Base-by-base conservation (phyloP, 2,113 vertebrate genomes). In the Brachyhypopomus gauderio region DNA sequence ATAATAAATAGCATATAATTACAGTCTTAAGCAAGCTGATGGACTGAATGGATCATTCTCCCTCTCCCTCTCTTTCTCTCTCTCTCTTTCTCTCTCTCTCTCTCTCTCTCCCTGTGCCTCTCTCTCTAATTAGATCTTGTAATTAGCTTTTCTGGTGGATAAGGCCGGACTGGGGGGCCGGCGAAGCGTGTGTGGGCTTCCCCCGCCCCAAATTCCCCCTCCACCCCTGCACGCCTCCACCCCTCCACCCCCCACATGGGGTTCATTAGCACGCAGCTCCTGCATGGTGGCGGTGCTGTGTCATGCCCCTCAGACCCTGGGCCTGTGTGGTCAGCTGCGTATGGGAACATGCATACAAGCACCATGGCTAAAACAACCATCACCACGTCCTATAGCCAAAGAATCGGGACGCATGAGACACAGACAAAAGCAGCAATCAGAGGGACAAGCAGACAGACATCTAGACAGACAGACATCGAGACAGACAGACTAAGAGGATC, bases 1-100 rank as follows among this genome's bases (percentile, higher is more conserved):
- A 98, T 97, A 98, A 98, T 98, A 96, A 97, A 98, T 98, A 96
- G 96, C 94, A 91, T 93, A 90, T 97, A 98, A 98, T 98, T 96
- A 97, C 94, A 94, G 95, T 95, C 96, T 95, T 96, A 94, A 91
- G 95, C 93, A 94, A 95, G 95, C 93, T 93, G 92, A 94, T 90
- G 92, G 93, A 94, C 94, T 93, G 95, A 90, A 93, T 88, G 92
- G 94, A 95, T 97, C 62, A 45, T 67, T 58, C 81, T 70, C 11
- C 77, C 77, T 64, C 64, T 58, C 82, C 70, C 72, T 66, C 27
- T 58, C 63, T 67, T 30, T 83, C 86, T 78, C 75, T 56, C 75
- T 71, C 72, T 77, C 82, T 55, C 36, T 70, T 72, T 36, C 91
- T 91, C 93, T 94, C 92, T 83, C 87, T 77, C 73, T 36, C 73